phyloP scores from a whole-genome alignment of 2,797 vertebrate species.

The Poecile montanus region DNA sequence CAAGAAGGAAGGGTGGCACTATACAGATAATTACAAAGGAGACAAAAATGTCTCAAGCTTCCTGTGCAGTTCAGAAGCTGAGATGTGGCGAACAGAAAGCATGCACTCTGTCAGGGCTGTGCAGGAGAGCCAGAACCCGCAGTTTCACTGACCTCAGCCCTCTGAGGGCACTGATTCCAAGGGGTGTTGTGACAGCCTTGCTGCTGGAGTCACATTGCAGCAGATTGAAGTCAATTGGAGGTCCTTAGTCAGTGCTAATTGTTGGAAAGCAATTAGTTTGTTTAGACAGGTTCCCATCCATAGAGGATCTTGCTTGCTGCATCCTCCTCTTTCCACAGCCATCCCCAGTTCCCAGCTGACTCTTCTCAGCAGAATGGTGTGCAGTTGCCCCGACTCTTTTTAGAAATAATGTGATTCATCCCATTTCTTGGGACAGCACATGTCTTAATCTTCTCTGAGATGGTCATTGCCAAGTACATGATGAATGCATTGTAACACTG shows the following conservation, averaged over 20 bases:
- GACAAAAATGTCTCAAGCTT: neutral
- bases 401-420: neutral
- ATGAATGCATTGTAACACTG: neutral
- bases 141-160: neutral
- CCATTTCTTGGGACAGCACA: neutral
- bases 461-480: neutral
- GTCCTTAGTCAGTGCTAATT: neutral
- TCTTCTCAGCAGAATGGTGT: neutral
- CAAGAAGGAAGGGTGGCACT: neutral
- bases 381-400: neutral
- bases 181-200: neutral
- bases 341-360: neutral
- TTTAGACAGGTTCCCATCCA: neutral
- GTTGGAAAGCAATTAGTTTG: neutral
- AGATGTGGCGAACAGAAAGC: neutral
- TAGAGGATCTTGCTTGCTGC: neutral
- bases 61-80: neutral
- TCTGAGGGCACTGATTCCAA: neutral
- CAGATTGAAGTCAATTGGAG: neutral
- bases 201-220: neutral
- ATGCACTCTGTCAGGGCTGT: neutral
- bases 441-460: neutral
- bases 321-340: neutral
- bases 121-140: neutral
- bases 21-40: neutral